Base-by-base conservation (phyloP, 2,113 vertebrate genomes). In the Apteryx mantelli region DNA sequence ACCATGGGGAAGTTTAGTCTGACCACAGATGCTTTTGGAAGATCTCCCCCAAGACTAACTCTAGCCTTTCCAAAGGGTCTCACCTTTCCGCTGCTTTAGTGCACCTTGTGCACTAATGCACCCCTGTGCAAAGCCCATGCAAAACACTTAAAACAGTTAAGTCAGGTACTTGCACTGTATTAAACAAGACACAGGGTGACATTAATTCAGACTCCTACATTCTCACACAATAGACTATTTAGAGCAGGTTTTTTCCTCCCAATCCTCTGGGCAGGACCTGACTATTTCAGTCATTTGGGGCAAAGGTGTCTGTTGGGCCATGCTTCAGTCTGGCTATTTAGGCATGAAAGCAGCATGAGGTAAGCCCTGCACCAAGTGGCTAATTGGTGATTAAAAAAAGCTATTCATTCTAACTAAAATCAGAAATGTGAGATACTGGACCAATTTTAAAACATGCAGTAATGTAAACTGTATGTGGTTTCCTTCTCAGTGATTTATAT, bases 121-220 rank as follows among this genome's bases (percentile, higher is more conserved):
- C 42, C 65, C 4, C 0, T 0, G 1, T 5, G 9, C 13, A 16
- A 38, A 70, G 19, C 13, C 46, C n/a, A 5, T 7, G 26, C 20
- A 52, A 56, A 10, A 8, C n/a, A 56, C 68, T 34, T 53, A 56
- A 28, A 81, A 38, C 17, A 7, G 2, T 16, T 82, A 13, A 50
- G 11, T 50, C 25, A 0, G 3, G 14, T 18, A 4, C 50, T 63
- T 30, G 20, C 6, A 48, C n/a, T 12, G 8, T 13, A 19, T 36
- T n/a, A n/a, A 71, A 14, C 34, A 74, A 53, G 40, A 11, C 7
- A 30, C 22, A 64, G 26, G 3, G 7, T 25, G 65, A 2, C 7
- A 30, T 25, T 24, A 30, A 30, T 26, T 56, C 38, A 70, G 13
- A 8, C 2, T 0, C 7, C 44, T 13, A 0, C 2, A 1, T 20